Conservation (phyloP, 1,140 invertebrate genomes). For the Drosophila auraria region DNA sequence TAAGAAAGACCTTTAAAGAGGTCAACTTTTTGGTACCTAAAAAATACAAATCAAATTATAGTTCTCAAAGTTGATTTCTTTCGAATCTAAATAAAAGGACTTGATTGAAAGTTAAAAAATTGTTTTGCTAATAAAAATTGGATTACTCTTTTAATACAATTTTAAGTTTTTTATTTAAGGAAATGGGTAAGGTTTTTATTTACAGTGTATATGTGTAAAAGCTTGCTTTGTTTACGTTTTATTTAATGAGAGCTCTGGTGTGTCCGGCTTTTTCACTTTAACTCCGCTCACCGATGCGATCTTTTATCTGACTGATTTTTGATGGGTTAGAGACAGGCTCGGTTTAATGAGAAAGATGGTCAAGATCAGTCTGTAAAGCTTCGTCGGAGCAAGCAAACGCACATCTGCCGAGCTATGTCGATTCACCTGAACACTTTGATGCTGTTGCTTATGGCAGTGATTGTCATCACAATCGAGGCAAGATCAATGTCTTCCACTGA, state of each 20-base stretch:
- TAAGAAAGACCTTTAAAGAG: background rate
- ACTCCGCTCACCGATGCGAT: background rate
- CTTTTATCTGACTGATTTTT: slow-evolving; percentile 1
- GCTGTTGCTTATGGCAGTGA: slow-evolving; percentile 13
- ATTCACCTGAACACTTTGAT: background rate
- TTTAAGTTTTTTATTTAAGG: too few relatives aligned
- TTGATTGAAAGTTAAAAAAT: background rate
- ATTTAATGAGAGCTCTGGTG: slow-evolving; percentile 8
- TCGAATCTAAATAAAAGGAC: too few relatives aligned
- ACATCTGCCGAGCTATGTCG: slow-evolving; percentile 16
- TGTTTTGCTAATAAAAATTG: background rate
- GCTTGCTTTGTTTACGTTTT: slow-evolving; percentile 39
- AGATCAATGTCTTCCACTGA: slow-evolving; percentile 1
- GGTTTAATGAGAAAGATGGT: slow-evolving; percentile 9
- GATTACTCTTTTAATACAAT: background rate
- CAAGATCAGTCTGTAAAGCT: slow-evolving; percentile 52
- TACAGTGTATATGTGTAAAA: slow-evolving; percentile 11
- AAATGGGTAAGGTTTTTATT: background rate
- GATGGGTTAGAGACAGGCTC: background rate
- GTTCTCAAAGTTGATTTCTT: too few relatives aligned
- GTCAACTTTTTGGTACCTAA: too few relatives aligned
- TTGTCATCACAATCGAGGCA: slow-evolving; percentile 6
- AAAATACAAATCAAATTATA: background rate
- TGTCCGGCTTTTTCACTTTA: slow-evolving; percentile 11
- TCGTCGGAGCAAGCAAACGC: slow-evolving; percentile 44